A percentile compares a stretch with the other conserved stretches of the same genome.
Evolutionary conservation across 2,888 invertebrate genomes (phyloP).

Genomic region (Agrotis puta): DNA sequence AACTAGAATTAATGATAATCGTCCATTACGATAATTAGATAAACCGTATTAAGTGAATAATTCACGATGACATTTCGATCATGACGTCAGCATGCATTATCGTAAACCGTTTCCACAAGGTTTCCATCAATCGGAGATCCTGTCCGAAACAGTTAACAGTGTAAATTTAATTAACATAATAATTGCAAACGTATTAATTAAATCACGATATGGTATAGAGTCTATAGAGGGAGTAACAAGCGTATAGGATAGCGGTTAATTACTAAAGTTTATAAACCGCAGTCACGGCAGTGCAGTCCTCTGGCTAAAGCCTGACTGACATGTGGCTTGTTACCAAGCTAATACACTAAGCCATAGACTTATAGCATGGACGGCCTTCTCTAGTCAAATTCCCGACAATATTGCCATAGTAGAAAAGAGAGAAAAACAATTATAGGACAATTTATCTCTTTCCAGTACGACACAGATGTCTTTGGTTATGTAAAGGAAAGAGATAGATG

Average conservation of each 20-base stretch:
- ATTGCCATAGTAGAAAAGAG: no score
- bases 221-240: constrained; percentile 64
- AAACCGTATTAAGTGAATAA: constrained; percentile 37
- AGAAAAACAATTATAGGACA: no score
- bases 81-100: constrained; percentile 27
- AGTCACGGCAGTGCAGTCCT: constrained; percentile 48
- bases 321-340: constrained; percentile 9
- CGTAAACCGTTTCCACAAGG: constrained; percentile 4
- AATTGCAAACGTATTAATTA: constrained; percentile 54
- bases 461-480: no score
- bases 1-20: constrained; percentile 21
- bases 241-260: constrained; percentile 74
- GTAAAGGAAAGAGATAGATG: no score
- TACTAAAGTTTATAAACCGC: constrained; percentile 72
- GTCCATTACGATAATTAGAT: constrained; percentile 44
- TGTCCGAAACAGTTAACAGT: constrained; percentile 18
- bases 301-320: constrained; percentile 16
- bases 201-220: constrained; percentile 51
- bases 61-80: constrained; percentile 17
- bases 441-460: no score
- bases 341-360: constrained; percentile 10
- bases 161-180: constrained; percentile 40
- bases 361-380: background rate
- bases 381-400: no score
- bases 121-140: constrained; percentile 18